phyloP scores from a whole-genome alignment of 2,797 vertebrate genomes.

The Nasua narica region DNA sequence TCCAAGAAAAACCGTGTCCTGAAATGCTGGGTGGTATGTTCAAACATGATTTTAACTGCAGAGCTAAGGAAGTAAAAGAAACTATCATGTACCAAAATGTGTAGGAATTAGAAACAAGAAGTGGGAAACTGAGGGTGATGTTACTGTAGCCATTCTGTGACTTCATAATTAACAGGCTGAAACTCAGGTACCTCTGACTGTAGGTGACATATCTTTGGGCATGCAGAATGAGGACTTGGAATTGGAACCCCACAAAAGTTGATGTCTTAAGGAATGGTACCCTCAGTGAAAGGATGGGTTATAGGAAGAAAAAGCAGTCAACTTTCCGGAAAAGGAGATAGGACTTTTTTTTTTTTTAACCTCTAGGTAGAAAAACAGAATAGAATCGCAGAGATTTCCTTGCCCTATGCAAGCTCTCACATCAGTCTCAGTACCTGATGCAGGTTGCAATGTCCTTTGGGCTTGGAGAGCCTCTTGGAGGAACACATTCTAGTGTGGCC shows the following conservation, averaged over 20 bases:
- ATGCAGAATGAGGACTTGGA: not conserved
- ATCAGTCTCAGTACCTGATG: not conserved
- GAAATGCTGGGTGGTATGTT: not conserved
- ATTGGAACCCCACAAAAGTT: not conserved
- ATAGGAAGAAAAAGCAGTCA: not conserved
- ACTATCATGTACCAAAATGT: not conserved
- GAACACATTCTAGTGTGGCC: not conserved
- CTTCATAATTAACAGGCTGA: not conserved
- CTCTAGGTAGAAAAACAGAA: not conserved
- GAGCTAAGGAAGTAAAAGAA: not conserved
- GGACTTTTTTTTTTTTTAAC: not conserved
- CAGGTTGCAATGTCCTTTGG: accelerated
- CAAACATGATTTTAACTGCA: not conserved
- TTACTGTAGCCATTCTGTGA: not conserved
- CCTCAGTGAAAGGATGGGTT: not conserved
- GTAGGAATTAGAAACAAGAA: not conserved
- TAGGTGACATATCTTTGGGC: not conserved
- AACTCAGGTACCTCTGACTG: not conserved
- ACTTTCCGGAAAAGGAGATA: not conserved
- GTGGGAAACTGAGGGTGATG: too few relatives aligned
- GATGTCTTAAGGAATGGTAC: not conserved
- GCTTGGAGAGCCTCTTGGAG: not conserved
- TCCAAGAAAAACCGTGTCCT: not conserved
- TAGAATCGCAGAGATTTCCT: not conserved
- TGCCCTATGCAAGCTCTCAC: accelerated